Evolutionary conservation across 1,140 invertebrate genomes (phyloP).

Genomic region (Anadara kagoshimensis): DNA sequence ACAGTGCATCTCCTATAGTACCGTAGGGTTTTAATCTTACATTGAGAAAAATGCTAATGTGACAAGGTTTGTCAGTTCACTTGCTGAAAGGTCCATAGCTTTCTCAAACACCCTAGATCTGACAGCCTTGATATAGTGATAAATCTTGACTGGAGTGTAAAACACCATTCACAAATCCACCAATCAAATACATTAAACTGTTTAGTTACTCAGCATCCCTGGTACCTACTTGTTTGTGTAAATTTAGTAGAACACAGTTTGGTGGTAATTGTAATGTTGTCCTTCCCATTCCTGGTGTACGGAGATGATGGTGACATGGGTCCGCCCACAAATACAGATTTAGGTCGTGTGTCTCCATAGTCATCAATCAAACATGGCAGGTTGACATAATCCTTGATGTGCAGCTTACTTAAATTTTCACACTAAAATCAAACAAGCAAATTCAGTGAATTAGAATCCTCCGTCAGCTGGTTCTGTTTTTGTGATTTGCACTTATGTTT

Average conservation of each 20-base stretch:
- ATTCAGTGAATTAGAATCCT: too few species aligned
- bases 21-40: too few species aligned
- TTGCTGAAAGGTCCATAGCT: too few species aligned
- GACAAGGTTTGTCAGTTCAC: too few species aligned
- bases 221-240: slow-evolving; percentile 89
- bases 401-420: slow-evolving; percentile 85
- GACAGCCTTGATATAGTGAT: too few species aligned
- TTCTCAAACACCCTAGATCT: too few species aligned
- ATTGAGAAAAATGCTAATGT: too few species aligned
- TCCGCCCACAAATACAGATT: slow-evolving; percentile 48
- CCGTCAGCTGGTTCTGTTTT: too few species aligned
- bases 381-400: slow-evolving; percentile 79
- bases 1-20: too few species aligned
- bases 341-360: slow-evolving; percentile 42
- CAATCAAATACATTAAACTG: background rate
- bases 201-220: background rate
- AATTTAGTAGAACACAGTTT: slow-evolving; percentile 94
- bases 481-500: too few species aligned
- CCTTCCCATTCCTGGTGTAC: slow-evolving; percentile 88
- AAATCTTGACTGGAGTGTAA: too few species aligned
- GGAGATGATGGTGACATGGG: background rate
- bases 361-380: slow-evolving; percentile 81
- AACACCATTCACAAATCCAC: too few species aligned
- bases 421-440: slow-evolving; percentile 75
- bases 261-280: slow-evolving; percentile 87